These are phyloP conservation scores for Synanthedon tipuliformis DNA, from an alignment of 2,888 invertebrate species.

Conservation along the genomic window DNA sequence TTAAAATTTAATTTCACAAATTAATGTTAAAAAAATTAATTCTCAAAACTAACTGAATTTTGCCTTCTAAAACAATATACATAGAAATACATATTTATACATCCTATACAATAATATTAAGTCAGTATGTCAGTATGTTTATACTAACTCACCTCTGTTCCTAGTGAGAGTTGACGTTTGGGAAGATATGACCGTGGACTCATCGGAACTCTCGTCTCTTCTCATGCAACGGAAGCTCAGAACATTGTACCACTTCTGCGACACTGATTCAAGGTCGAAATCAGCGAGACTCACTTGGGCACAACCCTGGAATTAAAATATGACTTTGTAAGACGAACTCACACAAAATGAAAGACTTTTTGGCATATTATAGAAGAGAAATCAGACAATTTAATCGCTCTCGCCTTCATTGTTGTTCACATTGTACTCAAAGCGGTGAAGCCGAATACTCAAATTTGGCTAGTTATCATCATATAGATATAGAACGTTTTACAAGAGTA, in stretches of 20 bases:
- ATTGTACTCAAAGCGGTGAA: conserved; percentile 56
- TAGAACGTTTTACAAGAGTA: background rate
- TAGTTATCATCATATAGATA: conserved; percentile 51
- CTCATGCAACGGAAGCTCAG: conserved; percentile 73
- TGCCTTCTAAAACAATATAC: too few relatives aligned
- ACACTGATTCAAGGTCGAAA: conserved; percentile 85
- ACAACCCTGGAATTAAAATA: conserved; percentile 77
- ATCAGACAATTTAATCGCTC: conserved; percentile 54
- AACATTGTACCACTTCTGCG: conserved; percentile 94
- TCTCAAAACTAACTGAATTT: too few relatives aligned
- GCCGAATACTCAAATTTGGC: conserved; percentile 69
- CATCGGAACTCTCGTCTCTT: conserved; percentile 94
- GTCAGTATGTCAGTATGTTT: too few relatives aligned
- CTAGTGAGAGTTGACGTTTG: conserved; percentile 96
- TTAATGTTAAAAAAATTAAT: background rate
- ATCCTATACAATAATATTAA: too few relatives aligned
- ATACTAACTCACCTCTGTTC: conserved; percentile 74
- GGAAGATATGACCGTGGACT: conserved; percentile 95
- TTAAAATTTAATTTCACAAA: too few relatives aligned
- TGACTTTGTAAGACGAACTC: conserved; percentile 5
- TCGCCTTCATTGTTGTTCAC: conserved; percentile 49
- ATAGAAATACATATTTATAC: too few relatives aligned
- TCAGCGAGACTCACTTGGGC: conserved; percentile 96
- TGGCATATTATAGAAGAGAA: background rate
- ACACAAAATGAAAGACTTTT: background rate